Percentiles rank a stretch among this genome's conserved stretches.
Evolutionary conservation across 2,888 invertebrate species (phyloP).

Genomic region (Parapristionchus giblindavisi): DNA sequence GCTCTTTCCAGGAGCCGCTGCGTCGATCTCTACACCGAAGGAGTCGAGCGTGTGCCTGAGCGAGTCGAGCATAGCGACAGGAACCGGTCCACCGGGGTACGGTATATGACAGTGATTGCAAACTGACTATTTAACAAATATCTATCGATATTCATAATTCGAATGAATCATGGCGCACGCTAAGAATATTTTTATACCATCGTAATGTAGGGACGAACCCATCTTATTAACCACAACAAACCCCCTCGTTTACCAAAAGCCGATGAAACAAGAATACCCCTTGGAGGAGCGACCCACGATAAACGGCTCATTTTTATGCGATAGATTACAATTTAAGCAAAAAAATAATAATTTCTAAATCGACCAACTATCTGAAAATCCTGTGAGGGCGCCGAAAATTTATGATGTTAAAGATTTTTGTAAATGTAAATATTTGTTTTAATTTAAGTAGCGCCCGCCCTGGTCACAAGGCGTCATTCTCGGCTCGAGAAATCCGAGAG

Average conservation of each 20-base stretch:
- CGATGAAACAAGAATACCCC: too few species aligned
- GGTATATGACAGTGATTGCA: too few species aligned
- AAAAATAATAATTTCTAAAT: too few species aligned
- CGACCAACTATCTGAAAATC: too few species aligned
- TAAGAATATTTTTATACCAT: too few species aligned
- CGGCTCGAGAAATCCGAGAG: slow-evolving; percentile 64
- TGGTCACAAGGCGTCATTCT: slow-evolving; percentile 56
- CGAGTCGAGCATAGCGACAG: slow-evolving; percentile 28
- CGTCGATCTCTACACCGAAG: slow-evolving; percentile 7
- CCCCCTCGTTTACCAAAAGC: too few species aligned
- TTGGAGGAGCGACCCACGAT: neutral
- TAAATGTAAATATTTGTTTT: neutral
- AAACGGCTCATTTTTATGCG: neutral
- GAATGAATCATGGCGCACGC: too few species aligned
- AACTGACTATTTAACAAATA: neutral
- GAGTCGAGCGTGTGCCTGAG: slow-evolving; percentile 10
- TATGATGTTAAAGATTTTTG: neutral
- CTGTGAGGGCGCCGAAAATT: too few species aligned
- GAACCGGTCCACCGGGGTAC: slow-evolving; percentile 2
- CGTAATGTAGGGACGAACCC: too few species aligned
- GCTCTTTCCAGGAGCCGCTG: neutral
- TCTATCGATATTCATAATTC: too few species aligned
- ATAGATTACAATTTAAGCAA: too few species aligned
- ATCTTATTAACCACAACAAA: too few species aligned
- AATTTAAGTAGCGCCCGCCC: slow-evolving; percentile 36